Evolutionary conservation across 2,113 vertebrate genomes (phyloP), one percentile per base, ranked within the genome.

Genomic region (Equus quagga): DNA sequence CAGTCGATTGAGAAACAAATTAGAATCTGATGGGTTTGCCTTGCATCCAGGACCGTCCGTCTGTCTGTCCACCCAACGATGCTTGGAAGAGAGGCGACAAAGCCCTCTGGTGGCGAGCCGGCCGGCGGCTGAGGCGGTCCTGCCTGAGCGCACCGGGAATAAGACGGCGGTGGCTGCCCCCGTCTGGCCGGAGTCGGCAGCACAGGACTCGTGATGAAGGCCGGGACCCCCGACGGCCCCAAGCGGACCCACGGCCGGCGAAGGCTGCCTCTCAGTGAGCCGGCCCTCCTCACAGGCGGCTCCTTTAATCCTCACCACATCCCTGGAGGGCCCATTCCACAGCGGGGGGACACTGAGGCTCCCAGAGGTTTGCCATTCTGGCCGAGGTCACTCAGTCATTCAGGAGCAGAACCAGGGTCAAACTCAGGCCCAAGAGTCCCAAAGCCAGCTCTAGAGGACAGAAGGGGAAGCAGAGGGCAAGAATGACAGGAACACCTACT

Each of bases 91-190:
- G 70, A 36, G 26, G n/a, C 0, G 24, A 54, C 19, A 41, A 62
- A 67, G 95, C 95, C 94, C 94, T 73, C 97, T 98, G 84, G 94
- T 56, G 96, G 96, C 1, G 0, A 91, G 31, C 54, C 2, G 0
- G 49, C 62, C 11, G 1, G 15, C 24, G 9, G 58, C 76, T 54
- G 58, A 28, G 19, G 31, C 41, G 1, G 19, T 3, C 73, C 44
- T 1, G 46, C 3, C 2, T 0, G 41, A 23, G 44, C 75, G 5
- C 0, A 0, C 0, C 23, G 33, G 70, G 24, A 81, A 91, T 86
- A 69, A 87, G 81, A 73, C 88, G 17, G 92, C 69, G 3, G 92
- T 17, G 70, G 36, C 76, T 91, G 96, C 97, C 97, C 94, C 85
- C 96, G 2, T 44, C 94, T 96, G 97, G 92, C 2, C 0, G 60